Percentiles rank a stretch among this genome's conserved stretches.
These are phyloP conservation scores for Pimpla rufipes DNA, from an alignment of 2,888 invertebrate genomes.

Conservation along the genomic window DNA sequence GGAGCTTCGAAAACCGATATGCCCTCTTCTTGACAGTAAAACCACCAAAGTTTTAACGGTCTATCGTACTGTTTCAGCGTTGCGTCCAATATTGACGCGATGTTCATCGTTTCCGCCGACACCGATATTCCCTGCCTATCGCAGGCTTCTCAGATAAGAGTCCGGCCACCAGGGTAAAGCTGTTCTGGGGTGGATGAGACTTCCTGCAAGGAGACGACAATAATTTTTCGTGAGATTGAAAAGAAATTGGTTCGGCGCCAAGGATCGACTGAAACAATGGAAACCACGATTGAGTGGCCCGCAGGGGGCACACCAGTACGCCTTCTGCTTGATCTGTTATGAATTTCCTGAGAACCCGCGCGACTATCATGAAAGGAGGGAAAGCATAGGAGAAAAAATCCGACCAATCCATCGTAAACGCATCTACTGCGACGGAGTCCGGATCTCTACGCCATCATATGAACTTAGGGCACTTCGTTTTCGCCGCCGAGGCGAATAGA, in stretches of 20 bases:
- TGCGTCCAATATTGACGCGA: conserved; percentile 42
- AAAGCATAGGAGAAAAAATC: conserved; percentile 59
- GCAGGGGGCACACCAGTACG: conserved; percentile 52
- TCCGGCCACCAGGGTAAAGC: conserved; percentile 57
- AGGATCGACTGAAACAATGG: conserved; percentile 48
- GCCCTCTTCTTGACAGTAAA: conserved; percentile 9
- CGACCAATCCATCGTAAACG: conserved; percentile 49
- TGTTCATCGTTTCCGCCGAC: background rate
- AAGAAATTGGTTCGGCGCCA: conserved; percentile 27
- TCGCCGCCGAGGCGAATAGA: conserved; percentile 50
- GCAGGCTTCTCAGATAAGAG: conserved; percentile 47
- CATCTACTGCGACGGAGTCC: conserved; percentile 40
- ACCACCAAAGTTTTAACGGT: conserved; percentile 44
- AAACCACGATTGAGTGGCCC: conserved; percentile 61
- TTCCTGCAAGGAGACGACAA: conserved; percentile 36
- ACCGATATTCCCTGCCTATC: background rate
- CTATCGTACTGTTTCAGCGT: conserved; percentile 48
- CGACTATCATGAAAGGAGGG: conserved; percentile 48
- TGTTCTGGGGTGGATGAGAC: conserved; percentile 32
- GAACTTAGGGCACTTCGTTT: conserved; percentile 42
- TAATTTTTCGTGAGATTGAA: conserved; percentile 47
- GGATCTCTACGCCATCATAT: conserved; percentile 61
- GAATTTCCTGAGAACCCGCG: conserved; percentile 45
- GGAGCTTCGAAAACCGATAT: background rate
- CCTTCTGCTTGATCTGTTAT: conserved; percentile 31